Evolutionary conservation across 2,797 vertebrate species (phyloP).

Genomic region (Scarus forsteni): DNA sequence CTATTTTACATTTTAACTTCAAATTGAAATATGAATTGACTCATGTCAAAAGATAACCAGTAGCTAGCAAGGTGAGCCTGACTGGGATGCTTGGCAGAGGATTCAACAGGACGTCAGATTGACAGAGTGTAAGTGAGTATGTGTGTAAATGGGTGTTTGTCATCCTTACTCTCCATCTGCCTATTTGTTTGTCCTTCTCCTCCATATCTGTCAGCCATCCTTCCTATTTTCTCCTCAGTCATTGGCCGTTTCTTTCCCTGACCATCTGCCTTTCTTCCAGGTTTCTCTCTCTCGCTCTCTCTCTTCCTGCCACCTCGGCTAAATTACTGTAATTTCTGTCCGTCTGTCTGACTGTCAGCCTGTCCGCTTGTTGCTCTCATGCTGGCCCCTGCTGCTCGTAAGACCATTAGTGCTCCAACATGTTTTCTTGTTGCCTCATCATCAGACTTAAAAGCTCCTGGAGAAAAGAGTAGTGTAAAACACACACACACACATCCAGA

Average conservation of each 20-base stretch:
- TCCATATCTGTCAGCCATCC: constrained; percentile 14
- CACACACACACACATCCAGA: constrained; percentile 4
- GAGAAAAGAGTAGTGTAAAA: neutral
- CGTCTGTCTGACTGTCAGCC: neutral
- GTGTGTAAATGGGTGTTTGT: constrained; percentile 2
- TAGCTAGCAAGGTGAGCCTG: constrained; percentile 8
- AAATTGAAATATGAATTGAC: neutral
- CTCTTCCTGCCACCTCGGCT: constrained; percentile 4
- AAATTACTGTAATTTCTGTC: constrained; percentile 37
- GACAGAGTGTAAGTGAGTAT: constrained; percentile 4
- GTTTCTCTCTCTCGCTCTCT: constrained; percentile 12
- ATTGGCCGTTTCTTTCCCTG: constrained; percentile 30
- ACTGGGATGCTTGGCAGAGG: constrained; percentile 4
- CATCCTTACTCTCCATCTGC: constrained; percentile 28
- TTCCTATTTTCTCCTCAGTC: constrained; percentile 14
- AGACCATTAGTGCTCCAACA: constrained; percentile 42
- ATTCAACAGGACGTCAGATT: constrained; percentile 20
- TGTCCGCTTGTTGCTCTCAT: constrained; percentile 5
- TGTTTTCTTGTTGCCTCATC: constrained; percentile 37
- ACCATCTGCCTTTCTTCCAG: constrained; percentile 15
- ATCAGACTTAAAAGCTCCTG: constrained; percentile 31
- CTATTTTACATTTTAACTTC: constrained; percentile 6
- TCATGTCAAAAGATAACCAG: constrained; percentile 10
- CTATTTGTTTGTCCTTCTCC: constrained; percentile 20
- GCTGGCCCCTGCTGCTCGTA: constrained; percentile 32